Base-by-base conservation (phyloP, 2,113 vertebrate genomes). In the Oceanodroma tethys region DNA sequence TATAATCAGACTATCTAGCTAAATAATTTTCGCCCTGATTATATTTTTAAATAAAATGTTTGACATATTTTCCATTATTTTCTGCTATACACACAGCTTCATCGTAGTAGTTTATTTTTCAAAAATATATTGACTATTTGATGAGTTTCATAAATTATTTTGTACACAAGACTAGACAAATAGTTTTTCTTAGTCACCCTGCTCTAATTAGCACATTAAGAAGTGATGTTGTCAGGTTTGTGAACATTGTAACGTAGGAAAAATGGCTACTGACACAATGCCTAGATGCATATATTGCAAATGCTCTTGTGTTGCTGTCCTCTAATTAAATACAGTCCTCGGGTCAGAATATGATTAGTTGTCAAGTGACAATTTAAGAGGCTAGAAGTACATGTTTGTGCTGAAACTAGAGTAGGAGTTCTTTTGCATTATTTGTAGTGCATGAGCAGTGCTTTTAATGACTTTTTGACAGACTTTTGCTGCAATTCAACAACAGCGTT, bases 261-360 rank as follows among this genome's bases (percentile, higher is more conserved):
- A 90, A 97, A 97, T 94, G 56, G 60, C 59, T 92, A 56, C 90
- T 98, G 97, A 98, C 96, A 97, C 36, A 66, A 62, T 97, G 96
- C 90, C 96, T 97, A 74, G 56, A 97, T 92, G 88, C 92, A 96
- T 97, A 74, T 78, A 94, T 90, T 85, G 70, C 65, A 96, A 97
- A 93, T 72, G 36, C 36, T 96, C 86, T 70, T 65, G 43, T 84
- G 79, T 81, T 5, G 6, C 83, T 86, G 62, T 97, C 91, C 81
- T 92, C 91, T 96, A 96, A 97, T 97, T 97, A 98, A 96, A 88
- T 90, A 75, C n/a, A 85, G 88, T 96, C 96, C 95, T 79, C 43
- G 0, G 95, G 97, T 82, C 75, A 97, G 50, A 88, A 60, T 53
- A 93, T 97, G 97, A 97, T 96, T 95, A 95, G 86, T 94, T 93